Conservation (phyloP, 2,113 vertebrate genomes). For the Accipiter virgatus region DNA sequence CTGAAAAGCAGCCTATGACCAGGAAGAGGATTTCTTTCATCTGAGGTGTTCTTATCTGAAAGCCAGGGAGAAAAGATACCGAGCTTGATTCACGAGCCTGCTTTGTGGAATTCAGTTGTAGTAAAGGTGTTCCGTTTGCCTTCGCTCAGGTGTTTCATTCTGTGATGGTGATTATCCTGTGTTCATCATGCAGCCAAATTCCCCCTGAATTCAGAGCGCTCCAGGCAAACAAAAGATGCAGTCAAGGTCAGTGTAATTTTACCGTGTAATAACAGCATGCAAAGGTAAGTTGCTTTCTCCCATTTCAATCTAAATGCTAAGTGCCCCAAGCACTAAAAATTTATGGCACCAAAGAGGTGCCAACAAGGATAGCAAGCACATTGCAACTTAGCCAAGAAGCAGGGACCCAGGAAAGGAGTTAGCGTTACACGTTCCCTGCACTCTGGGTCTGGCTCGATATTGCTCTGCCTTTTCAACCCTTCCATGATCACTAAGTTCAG, state of each 20-base stretch:
- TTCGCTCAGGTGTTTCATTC: background rate
- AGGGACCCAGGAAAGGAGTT: background rate
- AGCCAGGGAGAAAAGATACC: background rate
- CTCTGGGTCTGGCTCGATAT: background rate
- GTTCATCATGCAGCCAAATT: background rate
- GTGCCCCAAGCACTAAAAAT: background rate
- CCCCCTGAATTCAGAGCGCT: background rate
- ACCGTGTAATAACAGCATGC: background rate
- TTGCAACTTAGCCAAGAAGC: background rate
- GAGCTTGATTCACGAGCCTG: background rate
- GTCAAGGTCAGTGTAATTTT: constrained; percentile 23
- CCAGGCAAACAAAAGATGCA: background rate
- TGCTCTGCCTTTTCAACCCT: background rate
- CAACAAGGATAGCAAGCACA: background rate
- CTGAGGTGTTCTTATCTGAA: background rate
- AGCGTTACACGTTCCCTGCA: background rate
- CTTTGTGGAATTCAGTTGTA: background rate
- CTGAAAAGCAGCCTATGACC: background rate
- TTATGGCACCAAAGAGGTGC: background rate
- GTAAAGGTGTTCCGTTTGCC: background rate
- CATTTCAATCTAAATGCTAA: constrained; percentile 56
- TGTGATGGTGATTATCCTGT: background rate
- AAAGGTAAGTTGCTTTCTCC: constrained; percentile 33
- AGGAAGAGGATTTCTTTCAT: background rate
- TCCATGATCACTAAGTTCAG: background rate